These are phyloP conservation scores for Ladona fulva DNA, from an alignment of 1,140 invertebrate genomes.

Conservation along the genomic window DNA sequence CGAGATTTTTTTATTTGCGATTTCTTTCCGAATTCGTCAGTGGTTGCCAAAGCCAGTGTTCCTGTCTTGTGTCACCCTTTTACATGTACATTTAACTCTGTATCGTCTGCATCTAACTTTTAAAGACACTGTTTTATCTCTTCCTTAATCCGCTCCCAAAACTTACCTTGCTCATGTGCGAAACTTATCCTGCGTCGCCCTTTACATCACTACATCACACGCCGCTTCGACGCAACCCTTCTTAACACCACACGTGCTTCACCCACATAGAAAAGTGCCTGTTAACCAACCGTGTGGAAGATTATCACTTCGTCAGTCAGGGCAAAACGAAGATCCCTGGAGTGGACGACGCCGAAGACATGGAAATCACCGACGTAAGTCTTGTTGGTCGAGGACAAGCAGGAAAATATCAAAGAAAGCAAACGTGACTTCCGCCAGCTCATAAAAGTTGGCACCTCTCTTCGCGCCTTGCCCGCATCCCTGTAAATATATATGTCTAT, in stretches of 20 bases:
- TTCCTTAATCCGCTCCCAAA: background rate
- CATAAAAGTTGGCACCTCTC: too few relatives aligned
- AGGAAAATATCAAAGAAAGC: background rate
- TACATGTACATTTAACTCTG: background rate
- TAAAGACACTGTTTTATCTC: background rate
- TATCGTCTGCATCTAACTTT: background rate
- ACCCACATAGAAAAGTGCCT: conserved; percentile 60
- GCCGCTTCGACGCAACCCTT: background rate
- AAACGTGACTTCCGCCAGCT: background rate
- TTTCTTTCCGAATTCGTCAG: too few relatives aligned
- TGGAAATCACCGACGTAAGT: conserved; percentile 87
- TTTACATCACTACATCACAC: background rate
- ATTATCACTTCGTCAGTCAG: conserved; percentile 92
- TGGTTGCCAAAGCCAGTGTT: too few relatives aligned
- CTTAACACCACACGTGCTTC: too few relatives aligned
- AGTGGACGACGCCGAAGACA: conserved; percentile 95
- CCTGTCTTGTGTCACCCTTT: background rate
- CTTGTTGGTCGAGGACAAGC: conserved; percentile 20
- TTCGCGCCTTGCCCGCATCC: too few relatives aligned
- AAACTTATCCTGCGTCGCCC: background rate
- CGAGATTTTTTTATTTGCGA: too few relatives aligned
- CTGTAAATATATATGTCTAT: too few relatives aligned
- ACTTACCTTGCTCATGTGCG: background rate
- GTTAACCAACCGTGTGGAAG: conserved; percentile 75
- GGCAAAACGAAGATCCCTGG: conserved; percentile 93